Evolutionary conservation across 2,113 vertebrate genomes (phyloP), one percentile per base, ranked within the genome.

Genomic region (Ptilonorhynchus violaceus): DNA sequence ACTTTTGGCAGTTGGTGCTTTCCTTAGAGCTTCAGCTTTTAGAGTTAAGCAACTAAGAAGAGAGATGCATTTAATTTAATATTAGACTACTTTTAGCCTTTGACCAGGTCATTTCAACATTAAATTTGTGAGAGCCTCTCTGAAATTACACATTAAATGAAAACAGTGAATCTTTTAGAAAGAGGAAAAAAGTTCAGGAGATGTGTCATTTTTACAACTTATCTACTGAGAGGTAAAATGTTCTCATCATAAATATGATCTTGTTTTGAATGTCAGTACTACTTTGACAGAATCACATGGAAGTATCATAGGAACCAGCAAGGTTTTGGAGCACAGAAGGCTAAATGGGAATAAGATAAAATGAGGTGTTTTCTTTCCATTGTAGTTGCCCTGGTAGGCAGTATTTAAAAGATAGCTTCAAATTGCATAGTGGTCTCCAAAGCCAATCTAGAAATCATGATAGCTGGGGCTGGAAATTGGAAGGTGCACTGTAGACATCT

Each of bases 1-100:
- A 80, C 88, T 75, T 90, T 75, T 80, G 82, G 87, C 91, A 96
- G 92, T 95, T 84, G 93, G 80, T 92, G 80, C 93, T 93, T 94
- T 96, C 86, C 77, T 94, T 56, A 68, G 52, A 91, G 60, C 60
- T 58, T 87, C 73, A 77, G 83, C 67, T 88, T 85, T 89, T 77
- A 85, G 68, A 96, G 67, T 70, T 72, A 78, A 89, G 50, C 67
- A 41, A 55, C 47, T 47, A 66, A 84, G 37, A 52, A 74, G 19
- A 87, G n/a, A 77, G 13, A 81, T 23, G 46, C 30, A 87, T 78
- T 93, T 63, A 35, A 92, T 58, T 88, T 79, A 52, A 81, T 89
- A 67, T 67, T 81, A 59, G 67, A 88, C 67, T 73, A 85, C n/a
- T 90, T 85, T 89, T 63, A 80, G 50, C 50, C 74, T 80, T 74